Evolutionary conservation across 2,888 invertebrate genomes (phyloP).

Genomic region (Ptilodon capucinus): DNA sequence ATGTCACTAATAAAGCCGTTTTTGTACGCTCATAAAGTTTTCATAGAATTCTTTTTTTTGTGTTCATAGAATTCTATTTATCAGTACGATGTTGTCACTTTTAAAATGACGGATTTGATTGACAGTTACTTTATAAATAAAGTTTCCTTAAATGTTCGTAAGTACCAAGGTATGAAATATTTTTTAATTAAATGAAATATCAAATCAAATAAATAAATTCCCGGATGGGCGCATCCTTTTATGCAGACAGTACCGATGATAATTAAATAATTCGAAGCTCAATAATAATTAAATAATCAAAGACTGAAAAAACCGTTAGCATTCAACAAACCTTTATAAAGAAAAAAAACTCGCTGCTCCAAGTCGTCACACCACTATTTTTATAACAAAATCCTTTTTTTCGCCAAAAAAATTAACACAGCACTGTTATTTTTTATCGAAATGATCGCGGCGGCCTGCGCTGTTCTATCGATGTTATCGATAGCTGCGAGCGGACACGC

Average conservation of each 20-base stretch:
- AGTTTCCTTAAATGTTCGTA: too few relatives aligned
- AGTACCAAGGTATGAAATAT: too few relatives aligned
- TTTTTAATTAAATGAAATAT: too few relatives aligned
- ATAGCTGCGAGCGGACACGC: conserved; percentile 40
- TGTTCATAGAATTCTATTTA: too few relatives aligned
- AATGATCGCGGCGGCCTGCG: conserved; percentile 44
- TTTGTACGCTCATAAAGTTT: neutral
- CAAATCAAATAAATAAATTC: neutral
- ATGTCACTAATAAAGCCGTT: neutral
- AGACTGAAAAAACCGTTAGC: conserved; percentile 20
- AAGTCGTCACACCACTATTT: conserved; percentile 48
- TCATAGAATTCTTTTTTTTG: too few relatives aligned
- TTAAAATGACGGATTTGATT: too few relatives aligned
- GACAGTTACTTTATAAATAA: too few relatives aligned
- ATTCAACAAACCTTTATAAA: conserved; percentile 46
- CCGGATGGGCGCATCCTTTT: conserved; percentile 1
- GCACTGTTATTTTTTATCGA: conserved; percentile 47
- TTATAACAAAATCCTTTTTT: conserved; percentile 45
- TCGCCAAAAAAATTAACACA: conserved; percentile 43
- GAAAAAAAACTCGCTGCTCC: conserved; percentile 55
- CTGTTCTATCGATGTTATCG: conserved; percentile 46
- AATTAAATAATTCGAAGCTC: neutral
- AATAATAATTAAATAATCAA: conserved; percentile 15
- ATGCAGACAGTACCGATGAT: conserved; percentile 8
- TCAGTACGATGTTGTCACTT: too few relatives aligned